A percentile compares a stretch with the other conserved stretches of the same genome.
phyloP scores from a whole-genome alignment of 2,888 invertebrate species.

The Holacanthella duospinosa region DNA sequence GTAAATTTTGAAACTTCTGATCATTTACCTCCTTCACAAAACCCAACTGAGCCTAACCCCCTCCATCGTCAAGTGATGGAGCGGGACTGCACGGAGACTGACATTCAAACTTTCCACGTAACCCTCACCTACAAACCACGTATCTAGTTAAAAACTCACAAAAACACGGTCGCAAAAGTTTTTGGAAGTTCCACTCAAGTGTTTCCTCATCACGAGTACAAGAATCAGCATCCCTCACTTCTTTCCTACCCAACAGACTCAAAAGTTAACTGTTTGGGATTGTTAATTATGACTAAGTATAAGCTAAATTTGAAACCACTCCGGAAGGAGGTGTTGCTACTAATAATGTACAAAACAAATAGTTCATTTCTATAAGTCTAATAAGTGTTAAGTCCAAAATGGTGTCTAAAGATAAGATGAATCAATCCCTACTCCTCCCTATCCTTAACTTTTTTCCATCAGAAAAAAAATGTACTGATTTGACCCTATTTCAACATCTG shows the following conservation, averaged over 20 bases:
- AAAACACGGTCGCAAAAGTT: too few relatives aligned
- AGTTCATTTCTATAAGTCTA: too few relatives aligned
- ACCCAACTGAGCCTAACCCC: not conserved
- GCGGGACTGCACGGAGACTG: conserved; percentile 47
- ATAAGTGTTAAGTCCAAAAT: not conserved
- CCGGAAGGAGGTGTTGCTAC: not conserved
- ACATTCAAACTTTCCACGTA: conserved; percentile 47
- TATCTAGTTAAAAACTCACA: conserved; percentile 40
- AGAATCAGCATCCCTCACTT: too few relatives aligned
- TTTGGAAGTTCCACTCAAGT: too few relatives aligned
- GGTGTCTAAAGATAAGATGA: not conserved
- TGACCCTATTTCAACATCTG: too few relatives aligned
- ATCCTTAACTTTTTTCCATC: too few relatives aligned
- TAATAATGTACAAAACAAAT: not conserved
- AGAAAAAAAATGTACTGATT: too few relatives aligned
- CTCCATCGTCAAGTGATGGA: conserved; percentile 35
- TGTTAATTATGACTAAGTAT: not conserved
- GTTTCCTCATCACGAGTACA: too few relatives aligned
- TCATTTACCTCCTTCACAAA: not conserved
- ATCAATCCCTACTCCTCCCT: too few relatives aligned
- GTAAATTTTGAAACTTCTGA: not conserved
- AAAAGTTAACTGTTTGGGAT: too few relatives aligned
- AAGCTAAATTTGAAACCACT: not conserved
- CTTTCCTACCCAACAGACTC: too few relatives aligned
- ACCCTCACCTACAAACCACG: conserved; percentile 48